Conservation (phyloP, 2,888 invertebrate species). For the Eupithecia centaureata region DNA sequence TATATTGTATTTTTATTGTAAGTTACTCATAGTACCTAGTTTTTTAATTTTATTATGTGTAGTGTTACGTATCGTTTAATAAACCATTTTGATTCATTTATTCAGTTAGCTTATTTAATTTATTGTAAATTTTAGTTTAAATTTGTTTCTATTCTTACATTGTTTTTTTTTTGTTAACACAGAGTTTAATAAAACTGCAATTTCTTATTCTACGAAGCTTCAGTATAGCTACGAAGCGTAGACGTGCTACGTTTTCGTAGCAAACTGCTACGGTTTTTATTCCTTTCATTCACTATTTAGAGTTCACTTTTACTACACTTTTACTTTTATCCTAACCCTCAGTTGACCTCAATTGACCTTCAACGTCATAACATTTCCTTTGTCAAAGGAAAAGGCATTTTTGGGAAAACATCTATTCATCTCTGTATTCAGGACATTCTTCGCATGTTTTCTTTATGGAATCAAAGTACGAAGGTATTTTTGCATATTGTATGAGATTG, state of each 20-base stretch:
- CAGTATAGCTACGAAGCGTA: not conserved
- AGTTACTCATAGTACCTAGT: too few species aligned
- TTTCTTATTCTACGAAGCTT: not conserved
- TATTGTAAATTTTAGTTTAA: too few species aligned
- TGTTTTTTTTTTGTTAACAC: too few species aligned
- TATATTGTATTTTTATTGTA: too few species aligned
- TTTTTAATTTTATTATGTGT: too few species aligned
- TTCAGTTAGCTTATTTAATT: too few species aligned
- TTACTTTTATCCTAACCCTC: not conserved
- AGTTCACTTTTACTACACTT: slow-evolving; percentile 7
- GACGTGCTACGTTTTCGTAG: not conserved
- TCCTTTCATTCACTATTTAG: not conserved
- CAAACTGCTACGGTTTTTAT: not conserved
- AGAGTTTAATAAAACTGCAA: too few species aligned
- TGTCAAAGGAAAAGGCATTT: slow-evolving; percentile 5
- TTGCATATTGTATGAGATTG: slow-evolving; percentile 30
- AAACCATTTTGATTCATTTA: too few species aligned
- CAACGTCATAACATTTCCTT: slow-evolving; percentile 9
- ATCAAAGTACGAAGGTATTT: slow-evolving; percentile 28
- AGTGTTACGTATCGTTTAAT: too few species aligned
- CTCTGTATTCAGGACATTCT: slow-evolving; percentile 20
- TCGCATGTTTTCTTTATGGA: slow-evolving; percentile 28
- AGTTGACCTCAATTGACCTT: slow-evolving; percentile 6
- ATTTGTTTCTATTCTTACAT: too few species aligned
- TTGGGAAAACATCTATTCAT: slow-evolving; percentile 16